Base-by-base conservation (phyloP, 2,113 vertebrate genomes). In the Alces alces region DNA sequence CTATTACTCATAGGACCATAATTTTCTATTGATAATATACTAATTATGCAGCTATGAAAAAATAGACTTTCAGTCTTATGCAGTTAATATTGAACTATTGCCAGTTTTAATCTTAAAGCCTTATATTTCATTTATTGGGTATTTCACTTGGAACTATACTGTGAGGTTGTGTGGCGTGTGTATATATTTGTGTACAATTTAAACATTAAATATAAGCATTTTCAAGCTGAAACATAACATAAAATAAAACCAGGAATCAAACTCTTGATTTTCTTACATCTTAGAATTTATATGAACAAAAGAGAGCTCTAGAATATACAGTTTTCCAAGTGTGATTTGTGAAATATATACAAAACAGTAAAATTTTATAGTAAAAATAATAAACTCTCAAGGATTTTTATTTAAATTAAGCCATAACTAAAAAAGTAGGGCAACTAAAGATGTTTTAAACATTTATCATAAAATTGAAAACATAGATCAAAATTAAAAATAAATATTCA, bases 361-460 rank as follows among this genome's bases (percentile, higher is more conserved):
- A 97, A 88, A 89, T 89, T 82, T 93, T 93, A 60, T 60, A 82
- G 16, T 91, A 39, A 95, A 92, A 93, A 61, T 66, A 95, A 90
- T 60, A 91, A 86, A 54, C 17, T 78, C 58, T 54, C 28, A 86
- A 86, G 7, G 7, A 76, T 25, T 88, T 76, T n/a, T 93, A 61
- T 61, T 97, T 92, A 89, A 97, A 84, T 76, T 79, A 58, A 93
- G 6, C 6, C 50, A 79, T 28, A 80, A 66, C 57, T 10, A 92
- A 97, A 82, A 79, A n/a, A 88, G 6, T 88, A 52, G 14, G 5
- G 36, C 80, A 33, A 89, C 28, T 89, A 54, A 30, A 54, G 28
- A n/a, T 70, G 4, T 50, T 97, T 92, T 92, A 89, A 93, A 70
- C 3, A 96, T 86, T 84, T 97, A 27, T 60, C 28, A 89, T 76